Evolutionary conservation across 1,140 invertebrate genomes (phyloP), one percentile per base, ranked within the genome.

Genomic region (Uloborus diversus): DNA sequence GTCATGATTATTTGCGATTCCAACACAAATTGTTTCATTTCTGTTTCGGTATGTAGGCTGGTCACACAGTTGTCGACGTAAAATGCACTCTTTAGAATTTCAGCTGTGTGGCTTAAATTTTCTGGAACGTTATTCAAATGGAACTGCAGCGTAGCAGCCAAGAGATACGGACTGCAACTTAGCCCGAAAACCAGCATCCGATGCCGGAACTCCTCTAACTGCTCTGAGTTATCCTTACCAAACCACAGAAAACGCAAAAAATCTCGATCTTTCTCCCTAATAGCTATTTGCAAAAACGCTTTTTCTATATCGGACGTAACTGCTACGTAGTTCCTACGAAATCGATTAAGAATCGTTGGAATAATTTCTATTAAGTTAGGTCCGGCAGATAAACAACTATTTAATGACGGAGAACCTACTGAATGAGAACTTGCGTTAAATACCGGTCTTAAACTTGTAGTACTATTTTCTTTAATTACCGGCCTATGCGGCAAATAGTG

Each of bases 61-160:
- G 53, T 47, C 13, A 79, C 49, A 59, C 64, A 79, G n/a, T 79
- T 79, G 47, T 79, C 51, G 0, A 79, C 33, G 25, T 79, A 59
- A 68, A 79, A 79, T 13, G 64, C 27, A n/a, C 13, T 37, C 20
- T 9, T 47, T 7, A 79, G 33, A 57, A 64, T 57, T 1, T 42
- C 37, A 4, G 75, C 30, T 23, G 62, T 57, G 2, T 37, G 11
- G 3, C 20, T 68, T 35, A 56, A 59, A 20, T 79, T 13, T 68
- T 79, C 33, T 20, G 47, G 14, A 57, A 61, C 64, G 11, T 1
- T 37, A 57, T 57, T 30, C 32, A 79, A 32, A 47, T 59, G 75
- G 25, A 20, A 30, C 14, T 20, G 35, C n/a, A 79, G 9, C 5
- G 64, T 68, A 23, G 53, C 51, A 14, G 27, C 35, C 17, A 79